Evolutionary conservation across 1,140 invertebrate genomes (phyloP).

Genomic region (Bombus consobrinus): DNA sequence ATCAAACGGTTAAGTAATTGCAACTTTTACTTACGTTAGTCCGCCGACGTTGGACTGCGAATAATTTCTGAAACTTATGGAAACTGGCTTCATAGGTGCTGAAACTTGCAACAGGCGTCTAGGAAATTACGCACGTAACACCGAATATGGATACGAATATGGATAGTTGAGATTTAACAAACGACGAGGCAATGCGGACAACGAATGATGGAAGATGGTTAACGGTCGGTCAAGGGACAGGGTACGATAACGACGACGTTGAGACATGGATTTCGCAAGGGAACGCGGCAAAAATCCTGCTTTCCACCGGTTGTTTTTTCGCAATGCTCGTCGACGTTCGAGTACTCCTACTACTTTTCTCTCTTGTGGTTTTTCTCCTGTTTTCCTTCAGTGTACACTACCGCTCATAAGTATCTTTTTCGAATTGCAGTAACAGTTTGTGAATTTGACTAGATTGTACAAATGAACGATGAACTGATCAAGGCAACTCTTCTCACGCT

Average conservation of each 20-base stretch:
- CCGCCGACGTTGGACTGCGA: too few relatives aligned
- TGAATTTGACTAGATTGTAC: too few relatives aligned
- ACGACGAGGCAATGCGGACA: neutral
- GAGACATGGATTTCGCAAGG: conserved; percentile 11
- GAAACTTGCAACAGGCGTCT: too few relatives aligned
- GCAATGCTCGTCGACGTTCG: neutral
- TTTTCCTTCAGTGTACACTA: neutral
- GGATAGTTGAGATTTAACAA: neutral
- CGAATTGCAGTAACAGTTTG: too few relatives aligned
- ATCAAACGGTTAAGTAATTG: neutral
- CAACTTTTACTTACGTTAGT: neutral
- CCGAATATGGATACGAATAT: too few relatives aligned
- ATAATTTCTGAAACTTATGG: neutral
- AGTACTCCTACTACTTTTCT: neutral
- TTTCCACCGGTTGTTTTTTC: neutral
- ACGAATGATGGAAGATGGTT: neutral
- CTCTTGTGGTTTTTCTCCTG: neutral
- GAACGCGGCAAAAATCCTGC: neutral
- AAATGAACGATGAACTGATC: too few relatives aligned
- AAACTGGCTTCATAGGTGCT: too few relatives aligned
- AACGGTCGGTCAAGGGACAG: neutral
- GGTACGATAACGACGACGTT: neutral
- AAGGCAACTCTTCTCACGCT: too few relatives aligned
- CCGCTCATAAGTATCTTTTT: too few relatives aligned
- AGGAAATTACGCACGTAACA: too few relatives aligned